phyloP scores from a whole-genome alignment of 2,113 vertebrate species.

The Petromus typicus region DNA sequence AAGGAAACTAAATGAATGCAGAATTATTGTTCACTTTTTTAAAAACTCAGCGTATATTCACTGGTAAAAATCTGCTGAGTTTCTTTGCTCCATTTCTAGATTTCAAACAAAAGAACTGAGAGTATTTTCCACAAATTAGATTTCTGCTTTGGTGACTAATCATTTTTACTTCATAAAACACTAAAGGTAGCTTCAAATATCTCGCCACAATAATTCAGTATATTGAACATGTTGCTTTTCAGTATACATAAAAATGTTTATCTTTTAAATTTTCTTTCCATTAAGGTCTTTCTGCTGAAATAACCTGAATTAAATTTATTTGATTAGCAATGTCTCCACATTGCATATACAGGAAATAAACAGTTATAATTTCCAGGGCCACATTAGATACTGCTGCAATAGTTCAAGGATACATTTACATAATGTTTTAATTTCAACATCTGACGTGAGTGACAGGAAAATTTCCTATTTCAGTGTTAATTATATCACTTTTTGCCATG shows the following conservation, averaged over 20 bases:
- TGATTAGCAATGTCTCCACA: slow-evolving; percentile 22
- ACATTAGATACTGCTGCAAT: slow-evolving; percentile 22
- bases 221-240: slow-evolving; percentile 38
- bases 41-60: background rate
- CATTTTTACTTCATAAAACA: slow-evolving; percentile 45
- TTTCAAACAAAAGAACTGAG: slow-evolving; percentile 47
- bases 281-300: background rate
- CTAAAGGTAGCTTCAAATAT: slow-evolving; percentile 16
- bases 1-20: background rate
- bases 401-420: slow-evolving; percentile 29
- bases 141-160: slow-evolving; percentile 16
- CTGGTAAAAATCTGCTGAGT: background rate
- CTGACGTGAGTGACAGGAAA: slow-evolving; percentile 46
- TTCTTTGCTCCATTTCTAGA: slow-evolving; percentile 49
- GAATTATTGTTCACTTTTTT: slow-evolving; percentile 58
- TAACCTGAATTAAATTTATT: slow-evolving; percentile 46
- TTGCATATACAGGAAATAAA: slow-evolving; percentile 57
- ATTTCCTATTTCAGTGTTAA: slow-evolving; percentile 33
- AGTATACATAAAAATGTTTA: slow-evolving; percentile 19
- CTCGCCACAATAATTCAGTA: background rate
- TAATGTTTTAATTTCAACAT: slow-evolving; percentile 50
- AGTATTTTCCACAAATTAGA: slow-evolving; percentile 45
- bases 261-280: background rate
- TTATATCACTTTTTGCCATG: background rate
- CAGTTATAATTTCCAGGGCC: slow-evolving; percentile 13